Base-by-base conservation (phyloP, 2,888 invertebrate species). In the Napeogenes inachia region DNA sequence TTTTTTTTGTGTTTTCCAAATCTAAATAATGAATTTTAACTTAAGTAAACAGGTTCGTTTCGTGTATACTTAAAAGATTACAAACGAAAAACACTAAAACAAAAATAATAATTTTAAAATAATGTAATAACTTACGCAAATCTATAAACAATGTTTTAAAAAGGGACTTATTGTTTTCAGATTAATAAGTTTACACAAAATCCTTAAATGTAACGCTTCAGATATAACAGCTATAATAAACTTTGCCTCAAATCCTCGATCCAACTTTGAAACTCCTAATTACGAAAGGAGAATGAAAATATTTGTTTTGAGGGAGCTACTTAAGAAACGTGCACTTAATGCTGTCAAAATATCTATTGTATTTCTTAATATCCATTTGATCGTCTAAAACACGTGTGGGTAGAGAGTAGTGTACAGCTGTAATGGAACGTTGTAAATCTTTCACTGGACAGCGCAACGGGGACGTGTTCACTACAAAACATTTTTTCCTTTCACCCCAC, bases 381-480 rank as follows among this genome's bases (percentile, higher is more conserved):
- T 66, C 61, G 50, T 61, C 60, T 56, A 53, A 47, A 59, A 59
- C 62, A 57, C 46, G 54, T 61, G 50, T 63, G 59, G 33, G 13
- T 45, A 33, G 13, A 42, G 32, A 35, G 60, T 67, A 68, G 62
- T 63, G 60, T 66, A 66, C 50, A 75, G 71, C 76, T 75, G 80
- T 85, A 87, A 86, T 87, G 86, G 86, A 79, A 80, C 70, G 82
- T 71, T 80, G 84, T 87, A 88, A 87, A 88, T 87, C 87, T 87
- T 81, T 75, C 78, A 78, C 77, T 78, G 83, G 84, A 83, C 87
- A 85, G 79, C 76, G 75, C 77, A 76, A 74, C 79, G 76, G 78
- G 79, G 72, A 76, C 72, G 70, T 70, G 71, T 72, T 81, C 72
- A 74, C 77, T 78, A 81, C 81, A 82, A 82, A 82, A 81, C 79